Evolutionary conservation across 2,797 vertebrate genomes (phyloP), one percentile per base, ranked within the genome.

Genomic region (Fistularia tabacaria): DNA sequence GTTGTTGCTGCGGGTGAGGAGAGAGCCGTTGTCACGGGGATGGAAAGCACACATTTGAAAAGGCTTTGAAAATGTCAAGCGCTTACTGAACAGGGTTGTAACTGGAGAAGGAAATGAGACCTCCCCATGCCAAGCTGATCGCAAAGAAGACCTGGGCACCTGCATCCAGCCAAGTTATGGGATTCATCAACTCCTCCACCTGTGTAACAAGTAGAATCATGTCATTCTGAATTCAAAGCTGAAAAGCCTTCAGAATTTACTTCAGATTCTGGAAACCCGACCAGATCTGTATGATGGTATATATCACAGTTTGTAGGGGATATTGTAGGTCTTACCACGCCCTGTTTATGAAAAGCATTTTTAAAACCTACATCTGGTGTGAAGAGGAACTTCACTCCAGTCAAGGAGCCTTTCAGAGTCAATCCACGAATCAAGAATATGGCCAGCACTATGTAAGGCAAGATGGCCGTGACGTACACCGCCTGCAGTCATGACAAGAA

Each of bases 61-160:
- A 9, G 40, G 8, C 7, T 9, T 48, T 51, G 8, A 14, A 9
- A 15, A n/a, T 49, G 9, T 0, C 1, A 6, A 37, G n/a, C 74
- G 86, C 95, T 95, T 90, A 99, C 97, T 97, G 96, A 55, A 98
- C 56, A 3, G 95, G 90, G 77, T 99, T 98, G 86, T 99, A 99
- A 85, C 96, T 98, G 77, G 97, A 98, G 86, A 98, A 99, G n/a
- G 97, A 96, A 79, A 98, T 98, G 62, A 98, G 95, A 10, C 95
- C 94, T 43, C 97, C 97, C 45, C 94, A 98, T 3, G 93, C 96
- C 73, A 98, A 71, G 1, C 95, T 93, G 76, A 99, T 98, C 9
- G 96, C 93, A 50, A 92, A 99, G 77, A 99, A 97, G 41, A 99
- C 96, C 68, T 98, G 96, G 1, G 96, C 91, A 1, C 96, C 96